These are phyloP conservation scores for Pangasianodon gigas DNA, from an alignment of 2,113 vertebrate species.

Conservation along the genomic window DNA sequence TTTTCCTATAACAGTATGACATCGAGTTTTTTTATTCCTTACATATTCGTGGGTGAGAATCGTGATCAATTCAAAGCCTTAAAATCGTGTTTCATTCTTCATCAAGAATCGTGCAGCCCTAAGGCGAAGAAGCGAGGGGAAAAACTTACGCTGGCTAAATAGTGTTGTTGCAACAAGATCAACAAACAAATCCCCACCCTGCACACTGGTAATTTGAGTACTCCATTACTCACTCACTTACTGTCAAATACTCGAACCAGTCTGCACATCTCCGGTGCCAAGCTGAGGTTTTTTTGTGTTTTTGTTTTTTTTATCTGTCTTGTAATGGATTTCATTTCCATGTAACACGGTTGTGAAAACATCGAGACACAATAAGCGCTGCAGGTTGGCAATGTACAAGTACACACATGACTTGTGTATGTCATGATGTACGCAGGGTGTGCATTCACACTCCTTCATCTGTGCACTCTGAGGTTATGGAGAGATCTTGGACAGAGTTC, in stretches of 20 bases:
- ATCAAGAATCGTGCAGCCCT: neutral
- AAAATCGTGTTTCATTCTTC: neutral
- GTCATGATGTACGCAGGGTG: neutral
- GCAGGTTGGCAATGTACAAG: neutral
- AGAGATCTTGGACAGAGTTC: slow-evolving; percentile 15
- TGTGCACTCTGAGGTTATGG: neutral
- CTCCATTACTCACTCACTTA: neutral
- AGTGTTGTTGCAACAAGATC: slow-evolving; percentile 6
- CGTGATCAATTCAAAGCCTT: neutral
- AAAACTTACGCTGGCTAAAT: neutral
- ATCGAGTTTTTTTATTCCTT: neutral
- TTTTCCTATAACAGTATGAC: neutral
- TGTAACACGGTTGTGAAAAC: neutral
- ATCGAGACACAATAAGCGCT: neutral
- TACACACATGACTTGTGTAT: neutral
- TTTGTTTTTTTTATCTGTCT: neutral
- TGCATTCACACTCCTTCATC: neutral
- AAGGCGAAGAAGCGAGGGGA: neutral
- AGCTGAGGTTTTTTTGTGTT: neutral
- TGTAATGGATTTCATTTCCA: neutral
- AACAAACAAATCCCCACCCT: neutral
- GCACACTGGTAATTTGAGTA: slow-evolving; percentile 2
- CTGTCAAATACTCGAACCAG: neutral
- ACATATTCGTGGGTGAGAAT: neutral
- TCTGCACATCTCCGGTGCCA: neutral